phyloP scores from a whole-genome alignment of 1,140 invertebrate species.

The Arctopsyche grandis region DNA sequence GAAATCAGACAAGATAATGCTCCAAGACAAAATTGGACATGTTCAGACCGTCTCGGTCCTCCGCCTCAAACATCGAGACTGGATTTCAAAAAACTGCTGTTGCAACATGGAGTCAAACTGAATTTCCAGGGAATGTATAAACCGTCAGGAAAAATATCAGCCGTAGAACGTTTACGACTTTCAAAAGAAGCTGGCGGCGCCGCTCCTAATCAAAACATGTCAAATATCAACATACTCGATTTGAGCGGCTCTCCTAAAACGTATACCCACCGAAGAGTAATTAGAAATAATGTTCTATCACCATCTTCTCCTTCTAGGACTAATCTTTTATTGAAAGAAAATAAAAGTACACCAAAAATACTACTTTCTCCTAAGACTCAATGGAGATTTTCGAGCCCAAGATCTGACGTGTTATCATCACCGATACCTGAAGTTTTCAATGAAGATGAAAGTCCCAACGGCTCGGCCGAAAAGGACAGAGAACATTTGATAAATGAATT shows the following conservation, averaged over 20 bases:
- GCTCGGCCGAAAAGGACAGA: constrained; percentile 64
- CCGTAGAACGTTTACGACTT: constrained; percentile 83
- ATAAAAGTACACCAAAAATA: constrained; percentile 71
- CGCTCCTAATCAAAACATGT: constrained; percentile 60
- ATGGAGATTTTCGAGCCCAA: constrained; percentile 77
- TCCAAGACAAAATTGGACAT: constrained; percentile 67
- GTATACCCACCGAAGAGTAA: constrained; percentile 69
- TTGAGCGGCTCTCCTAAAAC: constrained; percentile 74
- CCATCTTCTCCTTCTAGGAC: constrained; percentile 66
- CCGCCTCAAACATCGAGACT: constrained; percentile 76
- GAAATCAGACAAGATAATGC: constrained; percentile 57
- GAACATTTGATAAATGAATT: constrained; percentile 43
- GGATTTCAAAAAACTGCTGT: constrained; percentile 84
- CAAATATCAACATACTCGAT: constrained; percentile 70
- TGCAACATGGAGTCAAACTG: constrained; percentile 73
- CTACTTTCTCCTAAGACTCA: constrained; percentile 75
- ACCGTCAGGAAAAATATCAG: constrained; percentile 75
- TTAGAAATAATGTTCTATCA: constrained; percentile 65
- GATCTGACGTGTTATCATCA: constrained; percentile 83
- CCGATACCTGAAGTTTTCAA: constrained; percentile 85
- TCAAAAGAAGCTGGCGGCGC: constrained; percentile 69
- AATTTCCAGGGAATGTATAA: constrained; percentile 68
- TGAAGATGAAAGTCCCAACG: constrained; percentile 73
- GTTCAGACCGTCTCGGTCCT: constrained; percentile 68
- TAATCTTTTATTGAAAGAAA: constrained; percentile 65